Evolutionary conservation across 1,140 invertebrate genomes (phyloP).

Genomic region (Spodoptera frugiperda): DNA sequence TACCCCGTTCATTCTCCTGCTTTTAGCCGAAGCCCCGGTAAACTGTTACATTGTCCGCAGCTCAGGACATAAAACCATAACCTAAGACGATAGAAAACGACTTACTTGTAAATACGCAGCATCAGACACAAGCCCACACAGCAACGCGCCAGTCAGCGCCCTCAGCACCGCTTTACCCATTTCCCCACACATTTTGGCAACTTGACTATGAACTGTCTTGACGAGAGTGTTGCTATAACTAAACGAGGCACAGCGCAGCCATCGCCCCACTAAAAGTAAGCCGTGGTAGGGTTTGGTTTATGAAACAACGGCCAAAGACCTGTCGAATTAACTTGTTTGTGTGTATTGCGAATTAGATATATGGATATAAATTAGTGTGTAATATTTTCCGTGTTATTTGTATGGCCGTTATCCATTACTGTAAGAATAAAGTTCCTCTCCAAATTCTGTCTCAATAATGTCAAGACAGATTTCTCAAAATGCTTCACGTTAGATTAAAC

Average conservation of each 20-base stretch:
- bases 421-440: too few relatives aligned
- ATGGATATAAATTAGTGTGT: too few relatives aligned
- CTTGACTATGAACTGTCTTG: slow-evolving; percentile 46
- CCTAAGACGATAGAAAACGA: not conserved
- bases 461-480: too few relatives aligned
- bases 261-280: slow-evolving; percentile 49
- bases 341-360: slow-evolving; percentile 20
- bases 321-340: slow-evolving; percentile 35
- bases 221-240: slow-evolving; percentile 22
- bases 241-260: slow-evolving; percentile 28
- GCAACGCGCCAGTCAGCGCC: slow-evolving; percentile 77
- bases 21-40: too few relatives aligned
- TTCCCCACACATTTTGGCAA: slow-evolving; percentile 76
- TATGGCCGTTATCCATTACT: too few relatives aligned
- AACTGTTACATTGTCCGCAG: too few relatives aligned
- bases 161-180: slow-evolving; percentile 81
- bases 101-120: slow-evolving; percentile 80
- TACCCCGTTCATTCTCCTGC: too few relatives aligned
- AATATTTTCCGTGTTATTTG: too few relatives aligned
- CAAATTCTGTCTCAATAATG: too few relatives aligned
- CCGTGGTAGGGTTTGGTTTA: slow-evolving; percentile 48
- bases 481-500: too few relatives aligned
- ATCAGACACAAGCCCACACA: slow-evolving; percentile 77
- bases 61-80: too few relatives aligned
- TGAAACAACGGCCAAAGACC: slow-evolving; percentile 41